These are phyloP conservation scores for Balearica regulorum DNA, from an alignment of 2,797 vertebrate genomes.

Conservation along the genomic window DNA sequence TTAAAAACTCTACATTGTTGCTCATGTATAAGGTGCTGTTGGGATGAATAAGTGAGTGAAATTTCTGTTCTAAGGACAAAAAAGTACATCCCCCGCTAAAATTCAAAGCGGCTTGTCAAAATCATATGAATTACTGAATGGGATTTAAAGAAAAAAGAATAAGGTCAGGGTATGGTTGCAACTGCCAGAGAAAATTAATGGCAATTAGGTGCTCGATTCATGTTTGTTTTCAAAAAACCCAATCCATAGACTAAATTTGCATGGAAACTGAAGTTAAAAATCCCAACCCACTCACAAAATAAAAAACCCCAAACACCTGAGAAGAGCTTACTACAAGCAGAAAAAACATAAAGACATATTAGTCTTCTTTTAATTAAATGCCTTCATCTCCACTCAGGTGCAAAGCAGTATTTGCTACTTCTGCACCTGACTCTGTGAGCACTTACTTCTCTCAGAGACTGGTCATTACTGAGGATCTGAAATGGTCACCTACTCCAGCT, in stretches of 20 bases:
- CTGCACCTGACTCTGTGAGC: rapidly evolving
- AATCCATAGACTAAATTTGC: background rate
- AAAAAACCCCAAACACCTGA: background rate
- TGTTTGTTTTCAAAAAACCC: background rate
- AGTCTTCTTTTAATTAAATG: background rate
- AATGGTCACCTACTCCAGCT: background rate
- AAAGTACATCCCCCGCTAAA: background rate
- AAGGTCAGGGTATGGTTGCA: background rate
- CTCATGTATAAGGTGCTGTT: background rate
- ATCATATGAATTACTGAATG: background rate
- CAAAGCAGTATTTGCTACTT: background rate
- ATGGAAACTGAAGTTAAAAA: background rate
- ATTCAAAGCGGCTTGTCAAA: background rate
- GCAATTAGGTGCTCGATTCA: background rate
- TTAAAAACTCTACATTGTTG: background rate
- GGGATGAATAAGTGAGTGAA: background rate
- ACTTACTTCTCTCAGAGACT: background rate
- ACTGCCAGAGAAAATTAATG: background rate
- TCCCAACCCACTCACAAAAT: background rate
- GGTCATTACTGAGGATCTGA: background rate
- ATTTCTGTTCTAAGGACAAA: background rate
- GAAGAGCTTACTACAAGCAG: background rate
- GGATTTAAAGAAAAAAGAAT: background rate
- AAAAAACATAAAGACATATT: background rate
- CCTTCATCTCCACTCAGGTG: background rate